Conservation (phyloP, 2,888 invertebrate genomes). For the Tenthredo livida region DNA sequence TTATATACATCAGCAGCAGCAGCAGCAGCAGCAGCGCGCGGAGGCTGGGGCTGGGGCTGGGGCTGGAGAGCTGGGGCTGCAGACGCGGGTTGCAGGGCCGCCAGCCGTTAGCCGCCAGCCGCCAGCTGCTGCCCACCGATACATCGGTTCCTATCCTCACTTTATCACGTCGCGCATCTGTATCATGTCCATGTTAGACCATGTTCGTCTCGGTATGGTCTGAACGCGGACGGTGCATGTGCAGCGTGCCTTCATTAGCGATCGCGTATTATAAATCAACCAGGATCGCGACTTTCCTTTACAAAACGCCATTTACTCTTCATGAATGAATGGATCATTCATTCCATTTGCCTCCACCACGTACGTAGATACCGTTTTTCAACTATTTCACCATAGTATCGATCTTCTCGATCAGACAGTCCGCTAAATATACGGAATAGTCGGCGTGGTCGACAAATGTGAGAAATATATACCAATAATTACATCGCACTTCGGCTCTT, state of each 20-base stretch:
- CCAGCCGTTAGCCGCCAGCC: constrained; percentile 47
- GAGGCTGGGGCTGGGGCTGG: constrained; percentile 49
- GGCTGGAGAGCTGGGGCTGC: constrained; percentile 42
- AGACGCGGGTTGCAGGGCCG: constrained; percentile 49
- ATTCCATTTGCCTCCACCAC: constrained; percentile 67
- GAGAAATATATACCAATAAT: background rate
- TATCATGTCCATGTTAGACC: constrained; percentile 52
- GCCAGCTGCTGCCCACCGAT: constrained; percentile 63
- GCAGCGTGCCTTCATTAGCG: constrained; percentile 64
- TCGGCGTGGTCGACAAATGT: background rate
- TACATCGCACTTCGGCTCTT: background rate
- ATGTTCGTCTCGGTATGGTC: constrained; percentile 51
- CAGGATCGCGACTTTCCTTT: constrained; percentile 64
- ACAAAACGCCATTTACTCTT: constrained; percentile 66
- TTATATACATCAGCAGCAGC: constrained; percentile 60
- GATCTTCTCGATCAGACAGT: background rate
- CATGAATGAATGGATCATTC: constrained; percentile 68
- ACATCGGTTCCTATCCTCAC: constrained; percentile 63
- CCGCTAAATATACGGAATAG: background rate
- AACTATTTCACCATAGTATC: background rate
- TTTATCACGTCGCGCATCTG: constrained; percentile 53
- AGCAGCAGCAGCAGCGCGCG: constrained; percentile 55
- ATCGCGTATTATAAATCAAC: constrained; percentile 68
- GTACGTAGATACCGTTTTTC: background rate
- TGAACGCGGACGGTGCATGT: constrained; percentile 9